Conservation (phyloP, 2,888 invertebrate genomes). For the Diaperis boleti region DNA sequence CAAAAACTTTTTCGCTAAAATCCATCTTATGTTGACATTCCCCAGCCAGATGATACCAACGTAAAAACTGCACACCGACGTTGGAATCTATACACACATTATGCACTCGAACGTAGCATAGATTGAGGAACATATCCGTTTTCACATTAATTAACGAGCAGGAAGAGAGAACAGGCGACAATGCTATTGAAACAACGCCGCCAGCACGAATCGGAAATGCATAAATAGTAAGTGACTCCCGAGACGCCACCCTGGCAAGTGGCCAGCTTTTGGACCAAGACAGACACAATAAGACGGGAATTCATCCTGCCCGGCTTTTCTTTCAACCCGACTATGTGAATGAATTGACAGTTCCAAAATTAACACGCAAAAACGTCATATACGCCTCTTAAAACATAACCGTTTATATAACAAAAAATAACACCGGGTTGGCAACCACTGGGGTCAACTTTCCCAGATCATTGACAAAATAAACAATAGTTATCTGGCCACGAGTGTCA, state of each 20-base stretch:
- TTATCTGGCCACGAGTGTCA: too few relatives aligned
- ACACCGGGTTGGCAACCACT: neutral
- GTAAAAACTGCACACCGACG: slow-evolving; percentile 14
- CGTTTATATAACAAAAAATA: neutral
- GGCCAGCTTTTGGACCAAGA: slow-evolving; percentile 53
- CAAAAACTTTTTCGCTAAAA: too few relatives aligned
- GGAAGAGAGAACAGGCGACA: slow-evolving; percentile 33
- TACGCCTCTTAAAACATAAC: neutral
- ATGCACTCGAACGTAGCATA: slow-evolving; percentile 9
- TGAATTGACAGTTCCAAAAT: slow-evolving; percentile 23
- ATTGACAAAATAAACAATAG: too few relatives aligned
- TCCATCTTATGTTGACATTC: too few relatives aligned
- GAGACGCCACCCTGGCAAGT: slow-evolving; percentile 54
- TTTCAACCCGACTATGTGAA: slow-evolving; percentile 23
- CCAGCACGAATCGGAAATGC: slow-evolving; percentile 50
- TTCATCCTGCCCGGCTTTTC: slow-evolving; percentile 11
- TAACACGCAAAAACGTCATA: slow-evolving; percentile 7
- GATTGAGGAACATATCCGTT: slow-evolving; percentile 29
- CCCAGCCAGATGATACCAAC: slow-evolving; percentile 23
- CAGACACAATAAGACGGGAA: slow-evolving; percentile 55
- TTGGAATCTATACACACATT: slow-evolving; percentile 5
- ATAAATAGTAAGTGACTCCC: slow-evolving; percentile 55
- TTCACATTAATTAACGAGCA: slow-evolving; percentile 33
- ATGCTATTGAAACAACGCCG: slow-evolving; percentile 26
- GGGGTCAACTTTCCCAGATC: too few relatives aligned